Evolutionary conservation across 2,113 vertebrate species (phyloP), one percentile per base, ranked within the genome.

Genomic region (Ailuropoda melanoleuca): DNA sequence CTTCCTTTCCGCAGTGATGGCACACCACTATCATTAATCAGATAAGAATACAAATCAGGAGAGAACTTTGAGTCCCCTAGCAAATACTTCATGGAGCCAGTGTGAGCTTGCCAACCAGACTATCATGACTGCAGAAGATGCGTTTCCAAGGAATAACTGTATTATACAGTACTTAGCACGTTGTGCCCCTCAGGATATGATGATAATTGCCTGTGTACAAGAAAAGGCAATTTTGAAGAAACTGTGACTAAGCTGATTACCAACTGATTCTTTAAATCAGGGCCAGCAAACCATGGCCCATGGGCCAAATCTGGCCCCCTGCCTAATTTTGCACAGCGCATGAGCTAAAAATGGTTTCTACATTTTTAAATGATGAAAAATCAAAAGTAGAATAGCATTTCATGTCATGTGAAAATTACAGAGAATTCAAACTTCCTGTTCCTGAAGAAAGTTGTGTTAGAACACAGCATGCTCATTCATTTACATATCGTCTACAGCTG

Each of bases 71-170:
- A 95, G 58, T 91, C 39, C 56, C 60, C 43, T 88, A 50, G 70
- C 85, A 89, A 95, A 93, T 93, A 70, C 29, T 95, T 97, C 56
- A 72, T n/a, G 93, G 95, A 94, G 75, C 68, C 85, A 46, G 21
- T 8, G 24, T 21, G 81, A 90, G 60, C 81, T 70, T 91, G 81
- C 78, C 95, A 94, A 34, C 66, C 39, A 96, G 53, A 81, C 81
- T 55, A 1, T 83, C 95, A 82, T 78, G 74, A 75, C 64, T 66
- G 50, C 18, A 23, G 29, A 55, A 87, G 74, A 91, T 34, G 19
- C 34, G 14, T 86, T 95, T 89, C 70, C 50, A 81, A 83, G 64
- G 34, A 95, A 68, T 62, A 83, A 72, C 90, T 85, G 31, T 77
- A 56, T 92, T 48, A 31, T 34, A 31, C 18, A 85, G 56, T 55